Percentiles rank a stretch among this genome's conserved stretches.
Evolutionary conservation across 2,888 invertebrate species (phyloP).

Genomic region (Drosophila nr. perissopoda): DNA sequence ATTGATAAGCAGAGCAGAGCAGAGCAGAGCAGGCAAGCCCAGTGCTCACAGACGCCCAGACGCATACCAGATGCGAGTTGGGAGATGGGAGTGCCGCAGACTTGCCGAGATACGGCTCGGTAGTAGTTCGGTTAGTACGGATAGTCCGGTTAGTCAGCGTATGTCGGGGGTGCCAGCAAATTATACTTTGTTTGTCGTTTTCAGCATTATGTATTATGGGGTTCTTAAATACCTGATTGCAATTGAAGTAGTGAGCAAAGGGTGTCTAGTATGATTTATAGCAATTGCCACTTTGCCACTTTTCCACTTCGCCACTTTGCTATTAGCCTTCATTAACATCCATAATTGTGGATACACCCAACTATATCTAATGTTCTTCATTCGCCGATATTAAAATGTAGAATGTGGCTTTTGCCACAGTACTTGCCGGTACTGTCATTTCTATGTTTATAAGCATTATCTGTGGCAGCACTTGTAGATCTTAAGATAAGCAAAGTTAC

Average conservation of each 20-base stretch:
- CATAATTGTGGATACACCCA: not conserved
- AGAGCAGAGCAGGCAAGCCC: constrained; percentile 4
- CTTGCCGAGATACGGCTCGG: constrained; percentile 3
- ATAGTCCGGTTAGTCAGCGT: not conserved
- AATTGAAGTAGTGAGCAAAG: not conserved
- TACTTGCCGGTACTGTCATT: not conserved
- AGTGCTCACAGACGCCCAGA: not conserved
- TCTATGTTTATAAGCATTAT: not conserved
- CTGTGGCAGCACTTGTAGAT: not conserved
- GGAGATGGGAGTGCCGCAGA: constrained; percentile 2
- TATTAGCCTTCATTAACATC: not conserved
- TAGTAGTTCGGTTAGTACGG: not conserved
- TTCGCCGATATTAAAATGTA: not conserved
- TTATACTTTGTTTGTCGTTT: not conserved
- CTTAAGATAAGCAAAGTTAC: not conserved
- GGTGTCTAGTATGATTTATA: not conserved
- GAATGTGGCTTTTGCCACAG: not conserved
- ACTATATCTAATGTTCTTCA: not conserved
- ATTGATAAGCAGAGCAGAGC: constrained; percentile 53
- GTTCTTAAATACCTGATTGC: not conserved
- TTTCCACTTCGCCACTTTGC: not conserved
- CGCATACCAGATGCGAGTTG: not conserved
- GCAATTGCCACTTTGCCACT: not conserved
- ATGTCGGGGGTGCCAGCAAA: not conserved
- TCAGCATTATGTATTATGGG: not conserved